phyloP scores from a whole-genome alignment of 2,113 vertebrate genomes.

The Elaphurus davidianus region DNA sequence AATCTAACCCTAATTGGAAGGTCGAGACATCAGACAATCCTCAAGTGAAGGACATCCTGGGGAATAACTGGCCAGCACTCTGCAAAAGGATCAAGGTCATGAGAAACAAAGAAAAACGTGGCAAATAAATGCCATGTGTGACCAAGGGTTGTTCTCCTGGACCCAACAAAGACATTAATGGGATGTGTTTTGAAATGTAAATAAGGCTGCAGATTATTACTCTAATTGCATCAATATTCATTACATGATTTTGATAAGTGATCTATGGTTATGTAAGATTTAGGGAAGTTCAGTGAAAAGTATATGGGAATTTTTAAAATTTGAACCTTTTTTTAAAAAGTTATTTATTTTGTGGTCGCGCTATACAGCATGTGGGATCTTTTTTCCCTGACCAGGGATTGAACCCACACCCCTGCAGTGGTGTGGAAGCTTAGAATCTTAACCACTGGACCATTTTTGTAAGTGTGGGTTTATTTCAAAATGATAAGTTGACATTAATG shows the following conservation, averaged over 20 bases:
- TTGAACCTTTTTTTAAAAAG: neutral
- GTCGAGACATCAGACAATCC: neutral
- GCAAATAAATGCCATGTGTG: neutral
- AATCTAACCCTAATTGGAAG: neutral
- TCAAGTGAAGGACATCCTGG: neutral
- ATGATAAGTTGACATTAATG: neutral
- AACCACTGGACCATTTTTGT: neutral
- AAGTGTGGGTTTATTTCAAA: neutral
- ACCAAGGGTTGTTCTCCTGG: neutral
- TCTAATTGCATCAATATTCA: neutral
- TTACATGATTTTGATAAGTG: neutral
- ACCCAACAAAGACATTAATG: neutral
- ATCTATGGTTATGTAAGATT: neutral
- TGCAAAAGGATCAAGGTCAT: neutral
- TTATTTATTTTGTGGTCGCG: neutral
- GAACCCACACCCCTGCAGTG: neutral
- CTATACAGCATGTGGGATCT: neutral
- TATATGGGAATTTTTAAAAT: neutral
- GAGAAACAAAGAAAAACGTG: neutral
- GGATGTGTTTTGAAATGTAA: neutral
- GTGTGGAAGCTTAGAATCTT: neutral
- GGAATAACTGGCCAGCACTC: neutral
- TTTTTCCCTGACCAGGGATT: neutral
- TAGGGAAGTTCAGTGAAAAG: neutral
- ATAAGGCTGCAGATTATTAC: neutral